Base-by-base conservation (phyloP, 2,113 vertebrate genomes). In the Sclerurus mexicanus region DNA sequence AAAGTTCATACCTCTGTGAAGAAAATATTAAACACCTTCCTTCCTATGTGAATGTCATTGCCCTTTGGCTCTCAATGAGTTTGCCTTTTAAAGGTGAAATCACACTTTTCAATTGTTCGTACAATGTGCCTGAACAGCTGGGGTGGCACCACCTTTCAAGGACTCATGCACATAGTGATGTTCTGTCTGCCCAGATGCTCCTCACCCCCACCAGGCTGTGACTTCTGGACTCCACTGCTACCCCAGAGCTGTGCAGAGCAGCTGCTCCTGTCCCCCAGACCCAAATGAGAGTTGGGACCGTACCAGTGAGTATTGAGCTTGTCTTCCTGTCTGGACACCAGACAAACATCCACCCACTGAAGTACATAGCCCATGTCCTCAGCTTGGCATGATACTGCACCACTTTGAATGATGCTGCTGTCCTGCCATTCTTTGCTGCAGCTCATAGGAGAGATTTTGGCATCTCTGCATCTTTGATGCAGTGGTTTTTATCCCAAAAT, bases 281-380 rank as follows among this genome's bases (percentile, higher is more conserved):
- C 7, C 1, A 0, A 55, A 31, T 0, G 3, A 72, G 47, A 73
- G 21, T 30, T 49, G 33, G 7, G 8, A 10, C 8, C 23, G 4
- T 20, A 9, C 42, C 37, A 25, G 10, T 14, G 44, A 14, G 2
- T 14, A 6, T 1, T 50, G 13, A 8, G 39, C 17, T 53, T 2
- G 0, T 52, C 22, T 10, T 72, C 52, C 25, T 60, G 39, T 13
- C 5, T 2, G 0, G 6, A 1, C 3, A 31, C 9, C 1, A 5
- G 14, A 35, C 7, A 74, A 78, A 44, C 27, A 59, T 72, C 8
- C 6, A 75, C 13, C 8, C 2, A 1, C 3, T 72, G 72, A 16
- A n/a, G 18, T 60, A 27, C 3, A 5, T 5, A 53, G 19, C 20
- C 35, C 4, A 1, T 7, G 5, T 44, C 46, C 10, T 53, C 63